Percentiles rank a stretch among this genome's conserved stretches.
phyloP scores from a whole-genome alignment of 1,140 invertebrate genomes.

The Calliphora vicina region DNA sequence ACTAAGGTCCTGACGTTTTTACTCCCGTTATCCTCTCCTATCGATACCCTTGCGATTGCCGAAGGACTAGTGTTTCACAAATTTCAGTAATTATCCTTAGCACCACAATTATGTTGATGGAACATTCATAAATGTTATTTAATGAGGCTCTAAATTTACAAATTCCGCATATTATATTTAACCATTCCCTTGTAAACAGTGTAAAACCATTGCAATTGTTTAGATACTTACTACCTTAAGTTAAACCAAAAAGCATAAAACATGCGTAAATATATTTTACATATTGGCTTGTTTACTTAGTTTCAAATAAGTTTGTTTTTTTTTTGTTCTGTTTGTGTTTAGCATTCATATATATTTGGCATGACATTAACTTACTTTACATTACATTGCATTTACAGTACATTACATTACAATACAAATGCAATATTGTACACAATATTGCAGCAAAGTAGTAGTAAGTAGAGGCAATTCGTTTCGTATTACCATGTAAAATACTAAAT shows the following conservation, averaged over 20 bases:
- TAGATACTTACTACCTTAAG: too few relatives aligned
- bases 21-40: too few relatives aligned
- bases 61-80: too few relatives aligned
- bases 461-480: background rate
- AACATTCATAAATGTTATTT: too few relatives aligned
- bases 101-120: too few relatives aligned
- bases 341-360: background rate
- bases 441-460: background rate
- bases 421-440: background rate
- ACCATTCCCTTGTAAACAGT: background rate
- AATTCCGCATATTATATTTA: too few relatives aligned
- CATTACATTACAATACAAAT: background rate
- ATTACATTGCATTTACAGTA: background rate
- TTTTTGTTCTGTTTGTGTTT: background rate
- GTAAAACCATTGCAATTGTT: too few relatives aligned
- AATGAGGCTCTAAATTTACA: too few relatives aligned
- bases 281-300: background rate
- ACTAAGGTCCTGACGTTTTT: too few relatives aligned
- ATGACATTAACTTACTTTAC: conserved; percentile 4
- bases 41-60: too few relatives aligned
- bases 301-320: background rate
- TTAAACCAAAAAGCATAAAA: background rate
- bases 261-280: background rate
- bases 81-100: too few relatives aligned
- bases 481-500: conserved; percentile 4